Conservation (phyloP, 2,888 invertebrate genomes). For the Andrena praecox region DNA sequence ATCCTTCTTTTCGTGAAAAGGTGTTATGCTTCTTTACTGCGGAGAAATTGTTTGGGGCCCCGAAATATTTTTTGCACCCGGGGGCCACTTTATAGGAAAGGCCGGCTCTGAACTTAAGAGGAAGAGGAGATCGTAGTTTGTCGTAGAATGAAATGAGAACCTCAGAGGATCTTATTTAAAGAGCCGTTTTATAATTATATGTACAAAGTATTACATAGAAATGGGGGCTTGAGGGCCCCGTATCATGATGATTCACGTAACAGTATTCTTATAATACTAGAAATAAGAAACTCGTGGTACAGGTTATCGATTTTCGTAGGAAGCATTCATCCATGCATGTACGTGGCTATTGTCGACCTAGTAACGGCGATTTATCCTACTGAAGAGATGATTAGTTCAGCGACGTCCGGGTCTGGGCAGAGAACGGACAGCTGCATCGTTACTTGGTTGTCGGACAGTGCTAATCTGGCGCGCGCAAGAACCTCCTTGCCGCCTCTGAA, state of each 20-base stretch:
- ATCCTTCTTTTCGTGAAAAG: too few relatives aligned
- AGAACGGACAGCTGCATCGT: slow-evolving; percentile 97
- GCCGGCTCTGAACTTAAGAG: too few relatives aligned
- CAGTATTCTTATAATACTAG: slow-evolving; percentile 42
- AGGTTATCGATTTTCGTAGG: slow-evolving; percentile 14
- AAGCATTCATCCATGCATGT: slow-evolving; percentile 7
- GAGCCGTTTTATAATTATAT: slow-evolving; percentile 53
- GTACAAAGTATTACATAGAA: slow-evolving; percentile 60
- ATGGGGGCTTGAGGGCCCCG: slow-evolving; percentile 22
- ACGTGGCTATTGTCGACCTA: slow-evolving; percentile 1
- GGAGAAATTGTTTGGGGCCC: neutral
- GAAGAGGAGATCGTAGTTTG: neutral
- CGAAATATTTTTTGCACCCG: too few relatives aligned
- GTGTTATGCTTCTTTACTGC: neutral
- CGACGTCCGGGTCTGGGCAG: slow-evolving; percentile 93
- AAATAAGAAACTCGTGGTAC: slow-evolving; percentile 36
- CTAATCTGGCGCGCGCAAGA: slow-evolving; percentile 93
- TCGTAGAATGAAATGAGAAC: neutral
- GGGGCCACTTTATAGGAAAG: too few relatives aligned
- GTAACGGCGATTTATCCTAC: slow-evolving; percentile 88
- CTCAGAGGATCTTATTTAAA: slow-evolving; percentile 21
- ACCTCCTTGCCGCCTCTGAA: slow-evolving; percentile 97
- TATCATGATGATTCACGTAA: slow-evolving; percentile 9
- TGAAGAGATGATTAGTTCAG: slow-evolving; percentile 94
- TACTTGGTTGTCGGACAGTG: slow-evolving; percentile 92